Percentiles rank a stretch among this genome's conserved stretches.
phyloP scores from a whole-genome alignment of 2,797 vertebrate species.

The Hemitrygon akajei region DNA sequence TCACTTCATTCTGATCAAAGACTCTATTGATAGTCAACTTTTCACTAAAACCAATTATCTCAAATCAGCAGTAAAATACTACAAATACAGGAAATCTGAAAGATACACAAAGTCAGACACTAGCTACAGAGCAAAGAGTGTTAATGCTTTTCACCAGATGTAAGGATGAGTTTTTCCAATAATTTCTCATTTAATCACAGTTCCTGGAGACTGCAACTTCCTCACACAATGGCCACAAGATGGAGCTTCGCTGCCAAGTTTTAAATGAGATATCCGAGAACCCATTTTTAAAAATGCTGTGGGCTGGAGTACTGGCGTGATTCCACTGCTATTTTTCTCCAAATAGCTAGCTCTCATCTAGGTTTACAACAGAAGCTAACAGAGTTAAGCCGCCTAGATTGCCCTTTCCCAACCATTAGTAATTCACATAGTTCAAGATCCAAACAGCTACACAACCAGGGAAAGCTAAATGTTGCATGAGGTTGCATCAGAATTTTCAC shows the following conservation, averaged over 20 bases:
- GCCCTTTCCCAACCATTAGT: not conserved
- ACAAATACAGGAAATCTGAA: too few relatives aligned
- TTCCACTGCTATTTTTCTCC: not conserved
- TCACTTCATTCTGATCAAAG: not conserved
- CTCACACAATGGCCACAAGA: not conserved
- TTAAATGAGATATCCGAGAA: not conserved
- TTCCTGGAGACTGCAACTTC: too few relatives aligned
- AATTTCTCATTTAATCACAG: too few relatives aligned
- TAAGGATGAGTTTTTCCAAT: too few relatives aligned
- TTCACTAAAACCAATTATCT: not conserved
- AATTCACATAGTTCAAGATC: not conserved
- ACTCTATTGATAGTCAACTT: too few relatives aligned
- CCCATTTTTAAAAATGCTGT: not conserved
- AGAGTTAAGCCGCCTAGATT: not conserved
- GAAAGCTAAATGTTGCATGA: not conserved
- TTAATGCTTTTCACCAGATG: too few relatives aligned
- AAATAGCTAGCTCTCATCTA: not conserved
- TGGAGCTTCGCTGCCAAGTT: not conserved
- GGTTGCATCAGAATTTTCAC: too few relatives aligned
- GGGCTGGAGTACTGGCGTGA: not conserved
- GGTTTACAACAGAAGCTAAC: not conserved
- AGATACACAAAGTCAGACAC: too few relatives aligned
- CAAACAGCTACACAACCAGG: not conserved
- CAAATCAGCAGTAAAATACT: not conserved
- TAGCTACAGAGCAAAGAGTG: too few relatives aligned